These are phyloP conservation scores for Nipponacmea schrenckii DNA, from an alignment of 2,888 invertebrate genomes.

Conservation along the genomic window DNA sequence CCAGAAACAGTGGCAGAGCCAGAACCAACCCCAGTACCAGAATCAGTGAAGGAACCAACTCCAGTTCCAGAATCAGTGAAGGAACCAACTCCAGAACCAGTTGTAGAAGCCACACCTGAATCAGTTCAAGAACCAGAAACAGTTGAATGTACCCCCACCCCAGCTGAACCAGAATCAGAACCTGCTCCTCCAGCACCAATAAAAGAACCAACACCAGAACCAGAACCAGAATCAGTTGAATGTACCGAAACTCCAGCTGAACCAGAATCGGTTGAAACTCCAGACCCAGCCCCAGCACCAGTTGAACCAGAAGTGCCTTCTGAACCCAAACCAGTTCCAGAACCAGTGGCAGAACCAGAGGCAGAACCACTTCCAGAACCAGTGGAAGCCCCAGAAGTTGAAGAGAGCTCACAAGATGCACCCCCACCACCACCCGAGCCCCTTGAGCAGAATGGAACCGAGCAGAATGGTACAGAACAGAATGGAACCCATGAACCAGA, in stretches of 20 bases:
- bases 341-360: slow-evolving; percentile 8
- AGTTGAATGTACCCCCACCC: slow-evolving; percentile 8
- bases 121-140: slow-evolving; percentile 12
- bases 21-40: neutral
- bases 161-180: neutral
- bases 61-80: slow-evolving; percentile 5
- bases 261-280: neutral
- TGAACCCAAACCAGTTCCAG: slow-evolving; percentile 9
- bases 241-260: slow-evolving; percentile 9
- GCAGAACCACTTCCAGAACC: slow-evolving; percentile 6
- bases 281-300: neutral
- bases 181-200: neutral
- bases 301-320: neutral
- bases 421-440: slow-evolving; percentile 3
- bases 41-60: neutral
- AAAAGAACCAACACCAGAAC: slow-evolving; percentile 20
- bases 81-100: slow-evolving; percentile 18
- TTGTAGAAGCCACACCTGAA: slow-evolving; percentile 7
- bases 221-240: slow-evolving; percentile 16
- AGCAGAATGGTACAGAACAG: neutral
- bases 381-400: slow-evolving; percentile 14
- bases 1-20: slow-evolving; percentile 8
- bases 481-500: neutral
- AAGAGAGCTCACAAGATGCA: slow-evolving; percentile 2
- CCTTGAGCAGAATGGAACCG: neutral